Base-by-base conservation (phyloP, 2,797 vertebrate species). In the Pangasius macronema region DNA sequence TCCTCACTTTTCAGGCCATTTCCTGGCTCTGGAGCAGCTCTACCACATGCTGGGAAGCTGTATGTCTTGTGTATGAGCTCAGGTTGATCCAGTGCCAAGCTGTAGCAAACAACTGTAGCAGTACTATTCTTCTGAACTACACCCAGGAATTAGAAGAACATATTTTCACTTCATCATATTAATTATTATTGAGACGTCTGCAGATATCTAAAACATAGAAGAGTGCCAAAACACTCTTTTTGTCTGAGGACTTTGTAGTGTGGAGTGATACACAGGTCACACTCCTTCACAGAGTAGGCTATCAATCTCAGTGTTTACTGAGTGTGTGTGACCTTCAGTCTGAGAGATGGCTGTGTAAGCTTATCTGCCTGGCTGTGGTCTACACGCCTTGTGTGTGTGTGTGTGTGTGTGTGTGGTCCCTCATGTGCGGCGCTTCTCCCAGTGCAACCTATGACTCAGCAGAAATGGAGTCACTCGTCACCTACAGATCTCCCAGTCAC, bases 321-420 rank as follows among this genome's bases (percentile, higher is more conserved):
- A 90, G 87, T 87, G 83, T 86, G 87, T 88, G 68, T 90, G 90
- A 90, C 91, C 91, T 92, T 91, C 90, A 90, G 73, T 84, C 72
- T 85, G 81, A 87, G 85, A 79, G 36, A 90, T 88, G 80, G 87
- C 86, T 86, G 65, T 80, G 89, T 89, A 89, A 88, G 85, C 79
- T 88, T 86, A 89, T 91, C 89, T 87, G 85, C 89, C 83, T 67
- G 82, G 67, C 85, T 86, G 84, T 67, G 81, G 68, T 88, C 49
- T 75, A 14, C 53, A 65, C 42, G 55, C 18, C 82, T 46, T 55
- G 73, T n/a, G 75, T 57, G 70, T 65, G 84, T 46, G 82, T 59
- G 87, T 84, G 76, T 70, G 85, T 57, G 39, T 55, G 83, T 75
- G 59, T 76, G 83, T 68, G 68, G 70, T 24, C 57, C n/a, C 67